Percentiles rank a stretch among this genome's conserved stretches.
These are phyloP conservation scores for Caenorhabditis sp. DNA, from an alignment of 2,888 invertebrate species.

Conservation along the genomic window DNA sequence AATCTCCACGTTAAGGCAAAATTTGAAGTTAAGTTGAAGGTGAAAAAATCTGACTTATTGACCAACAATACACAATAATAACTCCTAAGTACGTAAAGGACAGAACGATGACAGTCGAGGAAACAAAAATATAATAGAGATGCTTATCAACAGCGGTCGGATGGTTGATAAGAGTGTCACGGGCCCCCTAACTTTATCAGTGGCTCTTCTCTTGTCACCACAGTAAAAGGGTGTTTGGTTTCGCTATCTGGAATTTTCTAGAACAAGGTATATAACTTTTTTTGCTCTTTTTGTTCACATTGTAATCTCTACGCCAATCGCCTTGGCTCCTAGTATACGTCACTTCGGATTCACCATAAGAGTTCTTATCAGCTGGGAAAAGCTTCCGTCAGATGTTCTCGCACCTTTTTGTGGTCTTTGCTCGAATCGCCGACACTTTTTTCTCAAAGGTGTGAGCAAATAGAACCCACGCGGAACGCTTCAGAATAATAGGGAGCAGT, in stretches of 20 bases:
- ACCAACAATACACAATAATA: not conserved
- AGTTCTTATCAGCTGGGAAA: slow-evolving; percentile 35
- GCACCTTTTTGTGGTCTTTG: slow-evolving; percentile 35
- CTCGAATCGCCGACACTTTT: slow-evolving; percentile 45
- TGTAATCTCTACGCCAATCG: too few relatives aligned
- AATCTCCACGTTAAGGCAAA: too few relatives aligned
- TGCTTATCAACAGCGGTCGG: not conserved
- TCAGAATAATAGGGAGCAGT: slow-evolving; percentile 4
- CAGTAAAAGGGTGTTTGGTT: not conserved
- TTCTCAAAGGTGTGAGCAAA: slow-evolving; percentile 36
- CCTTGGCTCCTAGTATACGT: not conserved
- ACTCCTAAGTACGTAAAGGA: not conserved
- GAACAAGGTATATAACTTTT: not conserved
- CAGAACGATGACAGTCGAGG: not conserved
- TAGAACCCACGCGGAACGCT: slow-evolving; percentile 44
- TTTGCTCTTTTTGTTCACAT: not conserved
- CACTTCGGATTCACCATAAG: not conserved
- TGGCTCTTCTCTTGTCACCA: slow-evolving; percentile 20
- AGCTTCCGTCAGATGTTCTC: slow-evolving; percentile 24
- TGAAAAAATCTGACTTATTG: not conserved
- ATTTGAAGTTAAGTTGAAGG: too few relatives aligned
- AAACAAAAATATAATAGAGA: slow-evolving; percentile 20
- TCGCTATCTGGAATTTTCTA: not conserved
- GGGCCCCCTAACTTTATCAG: slow-evolving; percentile 21
- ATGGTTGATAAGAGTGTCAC: slow-evolving; percentile 29